These are phyloP conservation scores for Nerophis ophidion DNA, from an alignment of 2,113 vertebrate species.

Conservation along the genomic window DNA sequence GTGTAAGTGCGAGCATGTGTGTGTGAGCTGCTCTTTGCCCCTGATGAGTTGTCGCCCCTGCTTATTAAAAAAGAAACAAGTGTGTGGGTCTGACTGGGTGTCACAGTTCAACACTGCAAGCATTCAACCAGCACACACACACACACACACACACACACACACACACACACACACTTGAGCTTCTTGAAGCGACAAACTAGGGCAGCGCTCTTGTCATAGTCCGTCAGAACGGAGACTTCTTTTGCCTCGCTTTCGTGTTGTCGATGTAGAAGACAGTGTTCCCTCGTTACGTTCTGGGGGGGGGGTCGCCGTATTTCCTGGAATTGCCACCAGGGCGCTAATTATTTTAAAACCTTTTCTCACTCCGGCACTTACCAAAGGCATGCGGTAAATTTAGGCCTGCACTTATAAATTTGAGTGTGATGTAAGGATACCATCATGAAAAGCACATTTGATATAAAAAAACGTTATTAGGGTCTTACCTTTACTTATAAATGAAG, in stretches of 20 bases:
- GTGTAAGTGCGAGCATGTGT: constrained; percentile 1
- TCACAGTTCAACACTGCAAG: constrained; percentile 49
- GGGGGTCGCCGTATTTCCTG: too few species aligned
- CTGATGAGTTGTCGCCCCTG: constrained; percentile 33
- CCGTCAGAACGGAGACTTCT: constrained; percentile 47
- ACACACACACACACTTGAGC: constrained; percentile 28
- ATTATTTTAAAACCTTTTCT: too few species aligned
- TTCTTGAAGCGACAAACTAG: constrained; percentile 58
- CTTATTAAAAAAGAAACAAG: constrained; percentile 56
- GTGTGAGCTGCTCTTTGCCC: constrained; percentile 27
- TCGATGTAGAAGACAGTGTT: constrained; percentile 9
- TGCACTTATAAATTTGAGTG: too few species aligned
- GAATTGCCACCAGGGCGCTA: too few species aligned
- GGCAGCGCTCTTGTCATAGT: constrained; percentile 51
- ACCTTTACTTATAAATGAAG: too few species aligned
- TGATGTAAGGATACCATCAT: too few species aligned
- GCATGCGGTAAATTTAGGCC: too few species aligned
- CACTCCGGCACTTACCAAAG: too few species aligned
- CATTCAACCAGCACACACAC: constrained; percentile 32
- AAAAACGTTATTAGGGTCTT: too few species aligned
- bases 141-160: constrained; percentile 4
- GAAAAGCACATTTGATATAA: too few species aligned
- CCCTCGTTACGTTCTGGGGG: too few species aligned
- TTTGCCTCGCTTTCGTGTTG: constrained; percentile 32
- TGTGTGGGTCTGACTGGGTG: constrained; percentile 48